Conservation (phyloP, 2,113 vertebrate genomes). For the Shinisaurus crocodilurus region DNA sequence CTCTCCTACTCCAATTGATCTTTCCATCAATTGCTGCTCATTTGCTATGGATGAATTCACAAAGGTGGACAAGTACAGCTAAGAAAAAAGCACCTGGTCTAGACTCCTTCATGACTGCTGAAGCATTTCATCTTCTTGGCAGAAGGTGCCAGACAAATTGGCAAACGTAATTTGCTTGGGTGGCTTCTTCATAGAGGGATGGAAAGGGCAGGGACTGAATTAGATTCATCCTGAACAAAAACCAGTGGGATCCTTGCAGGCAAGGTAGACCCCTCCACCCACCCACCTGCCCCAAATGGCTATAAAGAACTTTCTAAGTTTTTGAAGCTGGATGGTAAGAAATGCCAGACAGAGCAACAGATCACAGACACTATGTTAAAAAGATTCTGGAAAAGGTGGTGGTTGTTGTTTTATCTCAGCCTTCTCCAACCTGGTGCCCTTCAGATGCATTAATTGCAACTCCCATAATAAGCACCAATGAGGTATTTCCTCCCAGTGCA, state of each 20-base stretch:
- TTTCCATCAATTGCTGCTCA: slow-evolving; percentile 1
- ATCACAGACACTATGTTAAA: not conserved
- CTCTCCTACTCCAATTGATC: slow-evolving; percentile 4
- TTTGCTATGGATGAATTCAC: slow-evolving; percentile 20
- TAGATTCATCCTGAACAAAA: not conserved
- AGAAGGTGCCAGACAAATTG: not conserved
- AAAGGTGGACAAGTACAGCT: not conserved
- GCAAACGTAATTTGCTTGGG: not conserved
- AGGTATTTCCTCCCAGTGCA: too few species aligned
- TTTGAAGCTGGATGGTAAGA: not conserved
- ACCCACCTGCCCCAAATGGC: not conserved
- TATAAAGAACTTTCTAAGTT: not conserved
- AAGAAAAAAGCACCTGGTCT: slow-evolving; percentile 1
- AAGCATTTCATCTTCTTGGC: not conserved
- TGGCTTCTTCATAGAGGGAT: not conserved
- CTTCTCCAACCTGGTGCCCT: too few species aligned
- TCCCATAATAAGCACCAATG: too few species aligned
- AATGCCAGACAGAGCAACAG: not conserved
- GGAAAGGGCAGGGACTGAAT: not conserved
- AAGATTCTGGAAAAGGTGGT: not conserved
- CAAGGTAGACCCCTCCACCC: not conserved
- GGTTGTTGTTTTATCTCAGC: not conserved
- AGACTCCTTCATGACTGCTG: not conserved
- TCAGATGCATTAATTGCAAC: too few species aligned
- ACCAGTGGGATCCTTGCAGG: not conserved